Percentiles rank a stretch among this genome's conserved stretches.
These are phyloP conservation scores for Oryzias javanicus DNA, from an alignment of 2,113 vertebrate species.

Conservation along the genomic window DNA sequence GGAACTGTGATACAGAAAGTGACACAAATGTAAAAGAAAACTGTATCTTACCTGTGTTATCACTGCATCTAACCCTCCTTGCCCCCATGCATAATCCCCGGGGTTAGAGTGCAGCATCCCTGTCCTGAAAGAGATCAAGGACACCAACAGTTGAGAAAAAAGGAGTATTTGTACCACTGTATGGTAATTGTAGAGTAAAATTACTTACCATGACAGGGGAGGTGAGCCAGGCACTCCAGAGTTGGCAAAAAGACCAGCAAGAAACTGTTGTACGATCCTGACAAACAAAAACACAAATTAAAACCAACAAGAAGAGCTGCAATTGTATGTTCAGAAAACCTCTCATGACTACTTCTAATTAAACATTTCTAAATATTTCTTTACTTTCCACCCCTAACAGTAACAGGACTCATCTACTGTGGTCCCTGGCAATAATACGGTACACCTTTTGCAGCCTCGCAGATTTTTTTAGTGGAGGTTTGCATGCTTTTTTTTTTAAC, in stretches of 20 bases:
- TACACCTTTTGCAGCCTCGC: too few relatives aligned
- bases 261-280: conserved; percentile 96
- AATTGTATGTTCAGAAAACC: too few relatives aligned
- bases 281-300: conserved; percentile 5
- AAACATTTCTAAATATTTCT: too few relatives aligned
- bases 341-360: too few relatives aligned
- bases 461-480: too few relatives aligned
- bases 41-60: conserved; percentile 87
- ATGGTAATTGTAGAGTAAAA: not conserved
- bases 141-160: conserved; percentile 1
- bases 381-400: too few relatives aligned
- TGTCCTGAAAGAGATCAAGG: conserved; percentile 78
- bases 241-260: conserved; percentile 93
- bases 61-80: conserved; percentile 93
- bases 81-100: conserved; percentile 96
- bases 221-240: conserved; percentile 87
- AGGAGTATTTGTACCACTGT: not conserved
- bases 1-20: conserved; percentile 12
- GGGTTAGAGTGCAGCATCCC: conserved; percentile 97
- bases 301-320: not conserved
- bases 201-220: conserved; percentile 88
- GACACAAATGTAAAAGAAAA: not conserved
- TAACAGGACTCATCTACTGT: too few relatives aligned
- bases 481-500: too few relatives aligned
- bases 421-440: too few relatives aligned